Base-by-base conservation (phyloP, 2,113 vertebrate species). In the Spilogale gracilis region DNA sequence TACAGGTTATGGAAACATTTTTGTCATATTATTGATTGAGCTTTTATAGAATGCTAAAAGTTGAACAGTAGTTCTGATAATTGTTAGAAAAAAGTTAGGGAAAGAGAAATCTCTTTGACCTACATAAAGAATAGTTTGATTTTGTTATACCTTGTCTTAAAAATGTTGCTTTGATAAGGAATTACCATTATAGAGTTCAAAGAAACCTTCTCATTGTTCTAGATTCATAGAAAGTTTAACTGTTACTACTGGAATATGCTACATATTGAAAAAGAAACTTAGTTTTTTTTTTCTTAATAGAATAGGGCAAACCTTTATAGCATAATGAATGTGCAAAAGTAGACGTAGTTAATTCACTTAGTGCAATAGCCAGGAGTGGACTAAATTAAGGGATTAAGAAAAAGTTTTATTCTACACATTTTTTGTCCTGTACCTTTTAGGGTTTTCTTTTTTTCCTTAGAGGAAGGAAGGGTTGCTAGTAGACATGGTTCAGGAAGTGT, bases 201-300 rank as follows among this genome's bases (percentile, higher is more conserved):
- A 74, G 65, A 95, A 95, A 94, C 18, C 23, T 96, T 82, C 27
- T 94, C 74, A 60, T 93, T 88, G 63, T 96, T 30, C 61, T 82
- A 94, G 48, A 30, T 96, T 96, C 45, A 93, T 89, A 56, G 81
- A 86, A 97, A 95, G 82, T 82, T 94, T 83, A 94, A 94, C 58
- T 95, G 43, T 89, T 96, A 85, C 17, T 83, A 69, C 32, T 38
- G 12, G 16, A 87, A 83, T 52, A 82, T 95, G 73, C 45, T 91
- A 95, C 12, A 86, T 89, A 94, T 45, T 94, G 67, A 91, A 91
- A 95, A 97, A 71, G 82, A 93, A 96, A 92, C 89, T 93, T 92
- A 61, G 52, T 80, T 80, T 69, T 69, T 48, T 90, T 93, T 71
- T 84, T 30, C 27, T 82, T 91, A 50, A 63, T 50, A 17, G 87